A percentile compares a stretch with the other conserved stretches of the same genome.
Evolutionary conservation across 2,797 vertebrate species (phyloP).

Genomic region (Pitangus sulphuratus): DNA sequence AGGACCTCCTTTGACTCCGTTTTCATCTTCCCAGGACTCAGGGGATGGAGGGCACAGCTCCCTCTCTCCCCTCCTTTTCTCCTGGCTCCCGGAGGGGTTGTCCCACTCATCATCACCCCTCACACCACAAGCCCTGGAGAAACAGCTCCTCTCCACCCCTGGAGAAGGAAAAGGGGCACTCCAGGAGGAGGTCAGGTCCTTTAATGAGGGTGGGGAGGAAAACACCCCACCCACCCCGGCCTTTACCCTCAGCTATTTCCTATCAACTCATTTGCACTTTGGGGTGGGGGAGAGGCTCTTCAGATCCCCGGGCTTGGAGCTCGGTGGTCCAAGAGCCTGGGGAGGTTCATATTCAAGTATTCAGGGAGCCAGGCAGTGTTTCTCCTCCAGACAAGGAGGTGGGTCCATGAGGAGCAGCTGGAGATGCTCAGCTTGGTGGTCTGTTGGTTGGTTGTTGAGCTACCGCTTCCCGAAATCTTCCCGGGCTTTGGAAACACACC

Average conservation of each 20-base stretch:
- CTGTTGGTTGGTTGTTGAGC: neutral
- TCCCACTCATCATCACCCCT: neutral
- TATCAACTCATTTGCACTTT: neutral
- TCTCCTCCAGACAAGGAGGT: fast-evolving
- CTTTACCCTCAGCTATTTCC: slow-evolving; percentile 35
- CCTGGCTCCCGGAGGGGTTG: neutral
- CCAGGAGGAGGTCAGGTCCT: fast-evolving
- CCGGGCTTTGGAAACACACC: neutral
- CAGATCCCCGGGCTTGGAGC: neutral
- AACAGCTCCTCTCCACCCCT: neutral
- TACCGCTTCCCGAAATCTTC: neutral
- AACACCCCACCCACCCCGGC: neutral
- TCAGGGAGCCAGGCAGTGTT: neutral
- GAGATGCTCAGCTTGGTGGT: neutral
- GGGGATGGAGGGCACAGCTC: neutral
- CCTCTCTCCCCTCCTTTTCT: neutral
- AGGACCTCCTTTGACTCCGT: neutral
- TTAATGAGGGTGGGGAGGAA: neutral
- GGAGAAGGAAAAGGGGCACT: neutral
- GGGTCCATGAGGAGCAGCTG: neutral
- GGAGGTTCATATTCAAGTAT: neutral
- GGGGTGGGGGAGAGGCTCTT: neutral
- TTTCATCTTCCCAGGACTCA: neutral
- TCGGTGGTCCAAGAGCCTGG: neutral
- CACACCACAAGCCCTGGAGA: neutral